Evolutionary conservation across 2,888 invertebrate species (phyloP), one percentile per base, ranked within the genome.

Genomic region (Athalia rosae): DNA sequence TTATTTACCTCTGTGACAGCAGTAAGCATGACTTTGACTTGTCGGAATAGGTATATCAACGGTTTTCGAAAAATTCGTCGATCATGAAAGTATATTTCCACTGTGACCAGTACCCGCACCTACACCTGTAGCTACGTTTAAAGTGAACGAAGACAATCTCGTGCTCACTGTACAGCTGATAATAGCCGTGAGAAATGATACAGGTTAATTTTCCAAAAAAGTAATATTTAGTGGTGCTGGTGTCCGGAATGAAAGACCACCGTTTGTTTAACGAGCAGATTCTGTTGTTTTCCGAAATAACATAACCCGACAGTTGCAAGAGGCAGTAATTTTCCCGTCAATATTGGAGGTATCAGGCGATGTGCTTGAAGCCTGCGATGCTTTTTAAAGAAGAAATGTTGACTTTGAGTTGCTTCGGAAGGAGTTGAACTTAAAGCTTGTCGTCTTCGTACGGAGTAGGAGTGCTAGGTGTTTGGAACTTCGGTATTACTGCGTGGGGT

Each of bases 11-110:
- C 48, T 45, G 4, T 53, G 53, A n/a, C 50, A 3, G 3, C 11
- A 67, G 41, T 67, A 50, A 50, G 41, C 53, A 53, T 67, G 53
- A 8, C 6, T 50, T 66, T 67, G 50, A 67, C 50, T 67, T 50
- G 50, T 67, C 50, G 50, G 28, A 41, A 50, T n/a, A 28, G 11
- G 8, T 67, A 67, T 28, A 67, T 53, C 28, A 28, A 9, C 11
- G 4, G 15, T 28, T 28, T 28, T 28, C 28, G 2, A 28, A 28
- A 28, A 28, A 28, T 28, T 28, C 1, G 2, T 28, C 28, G 28
- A 28, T 28, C 28, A 28, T 53, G n/a, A 11, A 5, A 48, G 41
- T 53, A 28, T 50, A 53, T 41, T 67, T 67, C 53, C 13, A 67
- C 11, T 8, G 66, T 28, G 63, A 28, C 64, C 47, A 48, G 15